A percentile compares a stretch with the other conserved stretches of the same genome.
Evolutionary conservation across 2,113 vertebrate species (phyloP).

Genomic region (Sylvilagus bachmani): DNA sequence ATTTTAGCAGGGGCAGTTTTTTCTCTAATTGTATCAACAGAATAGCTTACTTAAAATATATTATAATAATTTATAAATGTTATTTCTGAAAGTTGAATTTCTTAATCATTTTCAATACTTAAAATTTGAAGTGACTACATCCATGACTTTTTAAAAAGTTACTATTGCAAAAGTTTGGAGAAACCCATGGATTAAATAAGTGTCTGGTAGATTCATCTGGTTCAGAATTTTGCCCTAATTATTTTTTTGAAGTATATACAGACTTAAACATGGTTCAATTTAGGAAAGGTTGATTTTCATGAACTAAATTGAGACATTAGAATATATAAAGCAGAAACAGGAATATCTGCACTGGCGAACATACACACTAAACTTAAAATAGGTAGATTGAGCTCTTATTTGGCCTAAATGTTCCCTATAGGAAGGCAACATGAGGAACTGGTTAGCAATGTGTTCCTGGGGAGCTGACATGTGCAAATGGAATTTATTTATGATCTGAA

Average conservation of each 20-base stretch:
- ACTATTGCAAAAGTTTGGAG: not conserved
- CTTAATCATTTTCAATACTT: no score
- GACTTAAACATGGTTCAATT: not conserved
- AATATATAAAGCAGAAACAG: not conserved
- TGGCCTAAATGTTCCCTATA: not conserved
- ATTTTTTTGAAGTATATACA: not conserved
- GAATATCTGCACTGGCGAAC: not conserved
- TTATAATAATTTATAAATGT: no score
- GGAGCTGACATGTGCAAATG: not conserved
- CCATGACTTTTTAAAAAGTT: no score
- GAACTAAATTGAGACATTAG: not conserved
- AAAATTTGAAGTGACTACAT: no score
- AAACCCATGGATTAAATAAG: not conserved
- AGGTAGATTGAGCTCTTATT: not conserved
- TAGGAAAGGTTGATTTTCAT: not conserved
- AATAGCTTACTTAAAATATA: no score
- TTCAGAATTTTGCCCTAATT: not conserved
- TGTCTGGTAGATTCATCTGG: not conserved
- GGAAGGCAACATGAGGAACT: not conserved
- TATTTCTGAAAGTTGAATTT: no score
- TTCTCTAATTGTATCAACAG: no score
- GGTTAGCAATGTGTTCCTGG: not conserved
- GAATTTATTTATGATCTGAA: not conserved
- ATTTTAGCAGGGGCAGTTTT: no score
- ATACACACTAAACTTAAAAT: not conserved